Evolutionary conservation across 2,888 invertebrate species (phyloP).

Genomic region (Nemotelus pantherinus): DNA sequence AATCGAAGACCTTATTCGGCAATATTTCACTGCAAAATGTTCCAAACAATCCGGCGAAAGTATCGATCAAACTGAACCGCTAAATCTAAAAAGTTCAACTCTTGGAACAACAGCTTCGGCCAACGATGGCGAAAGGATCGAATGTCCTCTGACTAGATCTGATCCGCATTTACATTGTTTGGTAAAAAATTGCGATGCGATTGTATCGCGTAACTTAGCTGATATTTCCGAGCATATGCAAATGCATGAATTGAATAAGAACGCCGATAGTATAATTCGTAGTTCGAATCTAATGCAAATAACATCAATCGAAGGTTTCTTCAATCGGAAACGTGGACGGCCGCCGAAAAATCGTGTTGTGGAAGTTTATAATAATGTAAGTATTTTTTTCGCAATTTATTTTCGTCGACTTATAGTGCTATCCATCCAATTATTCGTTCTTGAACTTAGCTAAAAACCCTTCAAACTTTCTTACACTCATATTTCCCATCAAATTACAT

Average conservation of each 20-base stretch:
- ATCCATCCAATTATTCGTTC: no score
- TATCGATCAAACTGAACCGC: constrained; percentile 48
- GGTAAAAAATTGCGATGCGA: constrained; percentile 53
- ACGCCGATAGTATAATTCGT: constrained; percentile 49
- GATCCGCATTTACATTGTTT: constrained; percentile 55
- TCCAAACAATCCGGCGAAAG: constrained; percentile 45
- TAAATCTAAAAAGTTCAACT: constrained; percentile 47
- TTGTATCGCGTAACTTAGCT: constrained; percentile 51
- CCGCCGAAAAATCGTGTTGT: constrained; percentile 97
- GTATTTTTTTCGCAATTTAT: constrained; percentile 56
- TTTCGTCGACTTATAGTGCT: no score
- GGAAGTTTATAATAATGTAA: constrained; percentile 87
- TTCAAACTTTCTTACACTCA: no score
- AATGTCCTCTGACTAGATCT: constrained; percentile 31
- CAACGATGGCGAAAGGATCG: constrained; percentile 19
- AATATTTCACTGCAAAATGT: constrained; percentile 53
- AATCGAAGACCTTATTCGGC: constrained; percentile 51
- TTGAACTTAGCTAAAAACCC: no score
- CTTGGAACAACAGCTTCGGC: not conserved
- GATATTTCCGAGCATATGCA: constrained; percentile 55
- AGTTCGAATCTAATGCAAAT: constrained; percentile 58
- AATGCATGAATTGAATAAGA: constrained; percentile 48
- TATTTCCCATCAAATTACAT: no score
- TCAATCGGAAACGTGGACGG: constrained; percentile 89
- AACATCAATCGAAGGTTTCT: constrained; percentile 89